These are phyloP conservation scores for Dioctria rufipes DNA, from an alignment of 2,888 invertebrate genomes.

Conservation along the genomic window DNA sequence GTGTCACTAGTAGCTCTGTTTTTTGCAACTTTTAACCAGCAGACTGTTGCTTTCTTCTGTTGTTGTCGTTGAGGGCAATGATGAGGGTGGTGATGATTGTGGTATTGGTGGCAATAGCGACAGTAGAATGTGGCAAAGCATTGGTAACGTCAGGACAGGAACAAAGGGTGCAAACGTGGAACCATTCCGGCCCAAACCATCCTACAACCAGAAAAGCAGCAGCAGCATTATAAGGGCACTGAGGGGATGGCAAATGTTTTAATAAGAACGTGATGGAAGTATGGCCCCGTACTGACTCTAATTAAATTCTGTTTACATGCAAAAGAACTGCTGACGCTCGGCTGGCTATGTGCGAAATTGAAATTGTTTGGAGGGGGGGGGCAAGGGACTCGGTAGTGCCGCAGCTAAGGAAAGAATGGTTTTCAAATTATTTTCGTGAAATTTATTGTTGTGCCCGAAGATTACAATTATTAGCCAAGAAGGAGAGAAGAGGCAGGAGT, in stretches of 20 bases:
- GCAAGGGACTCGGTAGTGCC: neutral
- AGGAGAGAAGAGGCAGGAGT: too few species aligned
- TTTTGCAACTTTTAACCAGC: neutral
- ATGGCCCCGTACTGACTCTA: constrained; percentile 38
- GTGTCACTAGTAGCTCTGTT: neutral
- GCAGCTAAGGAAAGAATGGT: neutral
- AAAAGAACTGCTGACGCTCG: constrained; percentile 47
- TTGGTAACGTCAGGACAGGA: too few species aligned
- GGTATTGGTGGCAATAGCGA: neutral
- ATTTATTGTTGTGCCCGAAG: too few species aligned
- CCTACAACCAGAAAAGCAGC: neutral
- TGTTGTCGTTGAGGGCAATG: neutral
- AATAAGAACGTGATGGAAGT: constrained; percentile 47
- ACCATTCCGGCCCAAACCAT: neutral
- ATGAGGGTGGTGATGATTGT: too few species aligned
- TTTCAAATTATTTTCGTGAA: too few species aligned
- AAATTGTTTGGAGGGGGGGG: constrained; percentile 15
- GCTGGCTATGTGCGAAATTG: constrained; percentile 32
- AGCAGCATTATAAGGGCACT: constrained; percentile 32
- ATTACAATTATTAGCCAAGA: constrained; percentile 24
- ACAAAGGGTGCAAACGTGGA: neutral
- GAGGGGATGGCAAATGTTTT: constrained; percentile 43
- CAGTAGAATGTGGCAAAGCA: neutral
- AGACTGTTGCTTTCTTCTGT: constrained; percentile 9
- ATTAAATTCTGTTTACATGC: constrained; percentile 49